Percentiles rank a stretch among this genome's conserved stretches.
These are phyloP conservation scores for Tragelaphus imberbis DNA, from an alignment of 2,113 vertebrate species.

Conservation along the genomic window DNA sequence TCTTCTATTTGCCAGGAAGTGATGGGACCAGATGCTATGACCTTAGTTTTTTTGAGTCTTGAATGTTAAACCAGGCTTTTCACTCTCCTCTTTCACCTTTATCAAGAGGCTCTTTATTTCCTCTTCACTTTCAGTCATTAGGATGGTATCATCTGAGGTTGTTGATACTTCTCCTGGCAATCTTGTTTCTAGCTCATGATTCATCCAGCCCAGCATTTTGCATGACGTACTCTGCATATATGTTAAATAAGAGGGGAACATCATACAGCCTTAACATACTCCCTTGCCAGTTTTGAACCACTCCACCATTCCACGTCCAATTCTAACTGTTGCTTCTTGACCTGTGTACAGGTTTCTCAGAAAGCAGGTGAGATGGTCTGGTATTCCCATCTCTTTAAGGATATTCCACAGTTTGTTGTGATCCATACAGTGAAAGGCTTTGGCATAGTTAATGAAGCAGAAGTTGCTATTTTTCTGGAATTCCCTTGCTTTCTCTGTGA, in stretches of 20 bases:
- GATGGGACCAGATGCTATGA: not conserved
- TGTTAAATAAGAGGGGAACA: not conserved
- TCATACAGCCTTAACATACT: not conserved
- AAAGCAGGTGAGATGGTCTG: not conserved
- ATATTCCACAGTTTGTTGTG: not conserved
- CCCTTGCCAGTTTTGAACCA: not conserved
- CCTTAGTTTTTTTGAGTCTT: not conserved
- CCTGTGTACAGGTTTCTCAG: not conserved
- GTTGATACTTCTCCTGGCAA: not conserved
- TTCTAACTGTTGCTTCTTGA: not conserved
- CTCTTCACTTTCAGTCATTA: not conserved
- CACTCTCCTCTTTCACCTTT: not conserved
- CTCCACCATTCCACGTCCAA: rapidly evolving
- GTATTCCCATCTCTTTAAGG: not conserved
- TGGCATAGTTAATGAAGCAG: not conserved
- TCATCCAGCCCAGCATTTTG: not conserved
- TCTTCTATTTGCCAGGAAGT: not conserved
- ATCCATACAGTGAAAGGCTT: not conserved
- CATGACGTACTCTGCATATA: not conserved
- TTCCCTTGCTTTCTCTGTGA: not conserved
- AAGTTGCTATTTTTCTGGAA: not conserved
- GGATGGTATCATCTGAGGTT: not conserved
- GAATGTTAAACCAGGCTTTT: not conserved
- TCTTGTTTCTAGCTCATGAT: not conserved
- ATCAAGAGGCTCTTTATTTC: not conserved